phyloP scores from a whole-genome alignment of 2,888 invertebrate genomes.

The Drosophila pseudotalamancana region DNA sequence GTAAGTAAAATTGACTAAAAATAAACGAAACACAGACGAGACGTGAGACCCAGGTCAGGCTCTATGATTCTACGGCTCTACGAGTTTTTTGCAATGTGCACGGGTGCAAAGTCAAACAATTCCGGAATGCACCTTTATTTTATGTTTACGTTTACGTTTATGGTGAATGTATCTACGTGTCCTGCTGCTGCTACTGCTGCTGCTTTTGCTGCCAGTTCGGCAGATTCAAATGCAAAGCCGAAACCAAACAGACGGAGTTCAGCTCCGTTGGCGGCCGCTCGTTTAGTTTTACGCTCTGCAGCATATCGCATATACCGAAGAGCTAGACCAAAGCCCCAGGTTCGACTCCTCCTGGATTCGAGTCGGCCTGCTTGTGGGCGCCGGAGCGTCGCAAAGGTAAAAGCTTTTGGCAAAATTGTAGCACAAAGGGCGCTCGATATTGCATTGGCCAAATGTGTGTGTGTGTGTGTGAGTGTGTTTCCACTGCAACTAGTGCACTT shows the following conservation, averaged over 20 bases:
- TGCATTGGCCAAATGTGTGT: constrained; percentile 52
- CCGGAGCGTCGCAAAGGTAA: constrained; percentile 70
- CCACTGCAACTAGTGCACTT: constrained; percentile 76
- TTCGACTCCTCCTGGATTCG: background rate
- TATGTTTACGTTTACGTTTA: constrained; percentile 66
- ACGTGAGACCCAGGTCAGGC: background rate
- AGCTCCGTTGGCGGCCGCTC: constrained; percentile 66
- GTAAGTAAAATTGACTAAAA: constrained; percentile 46
- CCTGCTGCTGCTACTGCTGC: constrained; percentile 15
- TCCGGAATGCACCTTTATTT: constrained; percentile 70
- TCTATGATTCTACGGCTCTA: constrained; percentile 7
- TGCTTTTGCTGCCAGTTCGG: background rate
- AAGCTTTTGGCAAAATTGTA: constrained; percentile 77
- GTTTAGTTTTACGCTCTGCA: constrained; percentile 78
- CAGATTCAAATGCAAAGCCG: constrained; percentile 19
- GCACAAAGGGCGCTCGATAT: constrained; percentile 77
- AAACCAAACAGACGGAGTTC: constrained; percentile 41
- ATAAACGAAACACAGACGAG: constrained; percentile 20
- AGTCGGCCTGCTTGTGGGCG: constrained; percentile 43
- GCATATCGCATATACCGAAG: constrained; percentile 63
- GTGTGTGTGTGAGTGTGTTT: constrained; percentile 25
- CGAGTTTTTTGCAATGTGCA: constrained; percentile 15
- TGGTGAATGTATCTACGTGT: constrained; percentile 64
- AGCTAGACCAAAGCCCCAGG: constrained; percentile 40
- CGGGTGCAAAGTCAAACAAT: constrained; percentile 75